Evolutionary conservation across 2,888 invertebrate genomes (phyloP).

Genomic region (Spisula solida): DNA sequence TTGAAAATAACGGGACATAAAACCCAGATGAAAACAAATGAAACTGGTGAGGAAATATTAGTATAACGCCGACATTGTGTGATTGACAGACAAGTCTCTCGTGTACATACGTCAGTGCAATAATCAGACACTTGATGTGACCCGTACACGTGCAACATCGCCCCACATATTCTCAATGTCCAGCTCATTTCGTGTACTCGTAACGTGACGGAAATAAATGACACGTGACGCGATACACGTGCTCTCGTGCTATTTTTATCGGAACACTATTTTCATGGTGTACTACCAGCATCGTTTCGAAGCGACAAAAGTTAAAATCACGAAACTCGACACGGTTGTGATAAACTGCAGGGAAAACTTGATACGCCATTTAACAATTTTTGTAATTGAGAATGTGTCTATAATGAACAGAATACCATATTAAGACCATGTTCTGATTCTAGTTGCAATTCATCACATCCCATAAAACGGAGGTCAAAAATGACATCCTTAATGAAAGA

Average conservation of each 20-base stretch:
- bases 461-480: slow-evolving; percentile 9
- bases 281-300: slow-evolving; percentile 35
- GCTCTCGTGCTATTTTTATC: slow-evolving; percentile 24
- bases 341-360: slow-evolving; percentile 24
- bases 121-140: slow-evolving; percentile 9
- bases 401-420: slow-evolving; percentile 14
- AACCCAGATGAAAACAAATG: too few relatives aligned
- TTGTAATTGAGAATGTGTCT: slow-evolving; percentile 26
- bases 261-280: slow-evolving; percentile 23
- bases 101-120: background rate
- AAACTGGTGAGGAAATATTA: too few relatives aligned
- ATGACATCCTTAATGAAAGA: slow-evolving; percentile 30
- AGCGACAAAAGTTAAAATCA: slow-evolving; percentile 8
- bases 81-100: slow-evolving; percentile 32
- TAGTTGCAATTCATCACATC: slow-evolving; percentile 19
- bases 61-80: background rate
- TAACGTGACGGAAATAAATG: slow-evolving; percentile 41
- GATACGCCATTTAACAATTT: slow-evolving; percentile 36
- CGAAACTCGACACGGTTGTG: slow-evolving; percentile 25
- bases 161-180: slow-evolving; percentile 50
- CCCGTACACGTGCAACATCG: slow-evolving; percentile 45
- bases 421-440: background rate
- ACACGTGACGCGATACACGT: slow-evolving; percentile 46
- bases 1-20: too few relatives aligned
- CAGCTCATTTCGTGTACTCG: slow-evolving; percentile 41